Evolutionary conservation across 2,888 invertebrate genomes (phyloP), one percentile per base, ranked within the genome.

Genomic region (Shargacucullia verbasci): DNA sequence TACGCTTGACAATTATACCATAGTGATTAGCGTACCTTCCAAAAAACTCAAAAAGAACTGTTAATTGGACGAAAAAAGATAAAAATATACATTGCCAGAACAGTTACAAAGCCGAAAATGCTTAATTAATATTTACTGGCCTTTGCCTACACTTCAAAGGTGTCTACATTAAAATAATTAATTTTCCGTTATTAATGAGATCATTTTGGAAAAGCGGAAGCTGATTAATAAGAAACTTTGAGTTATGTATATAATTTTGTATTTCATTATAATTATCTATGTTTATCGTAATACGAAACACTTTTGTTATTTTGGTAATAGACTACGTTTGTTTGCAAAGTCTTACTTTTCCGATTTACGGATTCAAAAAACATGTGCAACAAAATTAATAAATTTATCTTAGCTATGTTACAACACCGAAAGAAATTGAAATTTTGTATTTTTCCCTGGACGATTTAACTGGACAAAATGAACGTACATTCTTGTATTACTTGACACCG

Each of bases 121-220:
- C 66, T 72, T 75, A 76, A 76, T 81, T 78, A 75, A 73, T 75
- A 72, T 73, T 76, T 81, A 81, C 78, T 76, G 74, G 59, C 65
- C 59, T 68, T 62, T 68, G 60, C 65, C 65, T 74, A 70, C 70
- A 79, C 78, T 80, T 81, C 81, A 81, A 81, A 80, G 81, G 78
- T 74, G 70, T 77, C 75, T 71, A 69, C 72, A 74, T 74, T 73
- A 61, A 64, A 68, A 77, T 80, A 78, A 81, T 80, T 81, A 79
- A 78, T 77, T 80, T 74, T 74, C 70, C 70, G 70, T 77, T 74
- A 79, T 71, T 77, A 81, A 80, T 80, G 68, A 77, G 69, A 80
- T 78, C 62, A 78, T 73, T 79, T 78, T 45, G 56, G 55, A 66
- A 73, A 66, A 70, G 59, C 68, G 70, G 63, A 70, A 65, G 59